Percentiles rank a stretch among this genome's conserved stretches.
Evolutionary conservation across 2,888 invertebrate species (phyloP).

Genomic region (Tetramorium bicarinatum): DNA sequence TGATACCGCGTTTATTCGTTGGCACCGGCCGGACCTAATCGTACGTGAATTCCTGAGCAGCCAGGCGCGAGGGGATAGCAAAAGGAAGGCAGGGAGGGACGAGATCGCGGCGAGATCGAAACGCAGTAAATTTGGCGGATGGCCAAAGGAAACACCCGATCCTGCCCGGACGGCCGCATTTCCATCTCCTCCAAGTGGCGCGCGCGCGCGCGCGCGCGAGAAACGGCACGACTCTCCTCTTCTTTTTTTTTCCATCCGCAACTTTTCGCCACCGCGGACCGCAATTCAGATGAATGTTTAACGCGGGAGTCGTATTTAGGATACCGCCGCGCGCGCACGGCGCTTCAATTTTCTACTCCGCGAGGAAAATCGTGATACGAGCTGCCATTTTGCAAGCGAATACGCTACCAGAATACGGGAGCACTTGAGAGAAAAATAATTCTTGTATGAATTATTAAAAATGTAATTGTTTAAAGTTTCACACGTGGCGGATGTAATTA

Average conservation of each 20-base stretch:
- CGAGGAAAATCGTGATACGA: conserved; percentile 6
- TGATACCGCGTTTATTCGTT: background rate
- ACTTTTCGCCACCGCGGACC: conserved; percentile 66
- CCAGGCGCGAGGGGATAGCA: background rate
- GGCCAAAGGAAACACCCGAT: conserved; percentile 62
- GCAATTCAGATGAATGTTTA: conserved; percentile 77
- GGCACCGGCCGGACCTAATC: conserved; percentile 29
- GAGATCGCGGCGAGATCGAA: conserved; percentile 35
- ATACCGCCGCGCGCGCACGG: conserved; percentile 17
- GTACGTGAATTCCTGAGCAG: conserved; percentile 19
- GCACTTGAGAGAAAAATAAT: background rate
- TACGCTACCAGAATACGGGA: background rate
- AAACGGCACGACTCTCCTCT: conserved; percentile 58
- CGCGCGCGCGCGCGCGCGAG: conserved; percentile 59
- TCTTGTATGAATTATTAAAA: background rate
- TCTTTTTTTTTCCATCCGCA: conserved; percentile 69
- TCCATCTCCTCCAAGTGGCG: conserved; percentile 54
- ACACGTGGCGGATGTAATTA: background rate
- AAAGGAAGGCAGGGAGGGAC: background rate
- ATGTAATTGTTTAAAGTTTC: background rate
- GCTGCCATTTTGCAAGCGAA: conserved; percentile 17
- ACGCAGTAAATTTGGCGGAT: conserved; percentile 57
- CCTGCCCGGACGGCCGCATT: conserved; percentile 33
- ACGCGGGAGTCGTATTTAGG: conserved; percentile 69
- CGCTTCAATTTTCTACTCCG: conserved; percentile 42